A percentile compares a stretch with the other conserved stretches of the same genome.
These are phyloP conservation scores for Trididemnum nubilum DNA, from an alignment of 23 tunicate species.

Conservation along the genomic window DNA sequence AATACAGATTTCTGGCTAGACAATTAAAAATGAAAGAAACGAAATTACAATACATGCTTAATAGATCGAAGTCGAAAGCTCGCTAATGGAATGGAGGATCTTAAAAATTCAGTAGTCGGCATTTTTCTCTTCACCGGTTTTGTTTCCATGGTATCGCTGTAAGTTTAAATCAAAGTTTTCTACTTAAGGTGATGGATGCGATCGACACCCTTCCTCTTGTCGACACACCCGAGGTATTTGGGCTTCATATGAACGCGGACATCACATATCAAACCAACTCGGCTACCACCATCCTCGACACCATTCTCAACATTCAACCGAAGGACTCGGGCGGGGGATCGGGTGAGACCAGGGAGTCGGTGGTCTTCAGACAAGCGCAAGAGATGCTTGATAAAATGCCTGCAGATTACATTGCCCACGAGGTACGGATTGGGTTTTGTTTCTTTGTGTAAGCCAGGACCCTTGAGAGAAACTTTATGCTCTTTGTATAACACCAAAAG, in stretches of 20 bases:
- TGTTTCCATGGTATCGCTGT: too few relatives aligned
- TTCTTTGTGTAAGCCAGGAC: neutral
- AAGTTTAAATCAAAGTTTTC: too few relatives aligned
- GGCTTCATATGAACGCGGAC: slow-evolving; percentile 94
- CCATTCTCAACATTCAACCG: slow-evolving; percentile 95
- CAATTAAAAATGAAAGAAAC: too few relatives aligned
- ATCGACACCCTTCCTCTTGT: slow-evolving; percentile 82
- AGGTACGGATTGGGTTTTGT: slow-evolving; percentile 50
- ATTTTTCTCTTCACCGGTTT: too few relatives aligned
- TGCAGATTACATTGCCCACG: slow-evolving; percentile 80
- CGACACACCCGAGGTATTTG: slow-evolving; percentile 92
- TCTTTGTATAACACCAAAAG: too few relatives aligned
- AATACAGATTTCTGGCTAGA: too few relatives aligned
- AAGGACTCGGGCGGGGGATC: slow-evolving; percentile 93
- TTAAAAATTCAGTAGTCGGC: too few relatives aligned
- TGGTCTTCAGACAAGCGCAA: slow-evolving; percentile 91
- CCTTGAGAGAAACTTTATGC: too few relatives aligned
- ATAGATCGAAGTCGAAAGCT: too few relatives aligned
- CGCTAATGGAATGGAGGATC: too few relatives aligned
- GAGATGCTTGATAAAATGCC: slow-evolving; percentile 94
- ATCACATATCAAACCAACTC: slow-evolving; percentile 96
- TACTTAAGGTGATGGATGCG: slow-evolving; percentile 99
- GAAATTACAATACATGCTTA: too few relatives aligned
- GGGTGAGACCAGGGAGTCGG: slow-evolving; percentile 96
- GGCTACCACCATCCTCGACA: slow-evolving; percentile 90